Evolutionary conservation across 1,140 invertebrate genomes (phyloP).

Genomic region (Physella acuta): DNA sequence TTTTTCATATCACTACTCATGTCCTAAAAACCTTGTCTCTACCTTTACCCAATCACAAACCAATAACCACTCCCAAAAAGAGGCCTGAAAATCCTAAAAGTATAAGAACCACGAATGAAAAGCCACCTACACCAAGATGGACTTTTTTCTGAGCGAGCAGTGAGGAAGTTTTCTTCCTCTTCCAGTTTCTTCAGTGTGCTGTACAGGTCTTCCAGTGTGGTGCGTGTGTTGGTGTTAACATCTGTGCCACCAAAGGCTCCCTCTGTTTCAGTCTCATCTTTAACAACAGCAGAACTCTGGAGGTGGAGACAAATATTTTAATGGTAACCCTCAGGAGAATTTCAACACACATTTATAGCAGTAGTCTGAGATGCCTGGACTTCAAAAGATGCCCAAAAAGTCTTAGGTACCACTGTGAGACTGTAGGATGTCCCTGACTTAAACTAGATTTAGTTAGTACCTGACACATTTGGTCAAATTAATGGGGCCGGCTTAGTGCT

Average conservation of each 20-base stretch:
- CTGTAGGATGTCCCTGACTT: too few relatives aligned
- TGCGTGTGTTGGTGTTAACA: slow-evolving; percentile 40
- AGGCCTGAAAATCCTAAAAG: too few relatives aligned
- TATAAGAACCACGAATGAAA: too few relatives aligned
- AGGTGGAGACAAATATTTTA: neutral
- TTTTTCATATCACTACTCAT: too few relatives aligned
- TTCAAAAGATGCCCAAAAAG: too few relatives aligned
- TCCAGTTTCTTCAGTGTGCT: slow-evolving; percentile 57
- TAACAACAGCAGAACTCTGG: neutral
- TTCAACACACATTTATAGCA: neutral
- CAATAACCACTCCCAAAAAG: too few relatives aligned
- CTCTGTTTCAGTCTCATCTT: neutral
- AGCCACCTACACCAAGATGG: slow-evolving; percentile 50
- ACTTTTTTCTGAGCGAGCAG: slow-evolving; percentile 45
- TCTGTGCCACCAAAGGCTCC: slow-evolving; percentile 1
- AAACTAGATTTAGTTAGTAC: too few relatives aligned
- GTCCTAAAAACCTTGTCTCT: neutral
- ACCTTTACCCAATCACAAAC: neutral
- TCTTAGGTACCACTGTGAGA: too few relatives aligned
- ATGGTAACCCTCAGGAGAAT: too few relatives aligned
- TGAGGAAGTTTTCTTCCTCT: slow-evolving; percentile 51
- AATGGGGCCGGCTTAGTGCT: too few relatives aligned
- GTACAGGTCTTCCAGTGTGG: slow-evolving; percentile 56
- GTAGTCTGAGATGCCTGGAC: neutral
- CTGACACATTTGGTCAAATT: too few relatives aligned